A percentile compares a stretch with the other conserved stretches of the same genome.
These are phyloP conservation scores for Paramisgurnus dabryanus DNA, from an alignment of 2,113 vertebrate species.

Conservation along the genomic window DNA sequence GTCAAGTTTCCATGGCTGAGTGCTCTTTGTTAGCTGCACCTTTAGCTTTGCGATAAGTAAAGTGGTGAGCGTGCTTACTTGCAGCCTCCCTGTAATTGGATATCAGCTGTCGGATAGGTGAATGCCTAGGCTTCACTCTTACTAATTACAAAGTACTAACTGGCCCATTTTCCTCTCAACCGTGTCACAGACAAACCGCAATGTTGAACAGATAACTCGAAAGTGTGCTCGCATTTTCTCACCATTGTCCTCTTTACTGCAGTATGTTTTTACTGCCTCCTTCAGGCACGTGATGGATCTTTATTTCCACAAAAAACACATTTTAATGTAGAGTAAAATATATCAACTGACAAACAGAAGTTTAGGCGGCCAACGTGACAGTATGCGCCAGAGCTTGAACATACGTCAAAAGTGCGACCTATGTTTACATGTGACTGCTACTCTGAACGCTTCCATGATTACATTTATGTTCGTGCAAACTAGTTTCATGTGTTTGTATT, in stretches of 20 bases:
- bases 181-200: constrained; percentile 28
- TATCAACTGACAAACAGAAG: no score
- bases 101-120: constrained; percentile 43
- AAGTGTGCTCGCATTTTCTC: constrained; percentile 17
- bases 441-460: no score
- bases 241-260: background rate
- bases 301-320: constrained; percentile 16
- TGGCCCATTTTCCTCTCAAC: constrained; percentile 7
- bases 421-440: no score
- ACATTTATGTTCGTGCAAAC: no score
- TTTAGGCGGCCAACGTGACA: no score
- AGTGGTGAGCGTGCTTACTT: constrained; percentile 28
- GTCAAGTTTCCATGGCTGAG: constrained; percentile 5
- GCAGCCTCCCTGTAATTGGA: constrained; percentile 43
- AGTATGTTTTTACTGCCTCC: background rate
- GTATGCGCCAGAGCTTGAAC: no score
- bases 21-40: constrained; percentile 2
- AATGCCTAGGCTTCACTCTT: constrained; percentile 47
- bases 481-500: no score
- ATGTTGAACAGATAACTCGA: background rate
- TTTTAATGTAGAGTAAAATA: background rate
- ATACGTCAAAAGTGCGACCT: no score
- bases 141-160: constrained; percentile 53
- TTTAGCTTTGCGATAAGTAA: constrained; percentile 34
- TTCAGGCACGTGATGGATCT: constrained; percentile 25